Evolutionary conservation across 2,888 invertebrate genomes (phyloP).

Genomic region (Leucoptera coffeella): DNA sequence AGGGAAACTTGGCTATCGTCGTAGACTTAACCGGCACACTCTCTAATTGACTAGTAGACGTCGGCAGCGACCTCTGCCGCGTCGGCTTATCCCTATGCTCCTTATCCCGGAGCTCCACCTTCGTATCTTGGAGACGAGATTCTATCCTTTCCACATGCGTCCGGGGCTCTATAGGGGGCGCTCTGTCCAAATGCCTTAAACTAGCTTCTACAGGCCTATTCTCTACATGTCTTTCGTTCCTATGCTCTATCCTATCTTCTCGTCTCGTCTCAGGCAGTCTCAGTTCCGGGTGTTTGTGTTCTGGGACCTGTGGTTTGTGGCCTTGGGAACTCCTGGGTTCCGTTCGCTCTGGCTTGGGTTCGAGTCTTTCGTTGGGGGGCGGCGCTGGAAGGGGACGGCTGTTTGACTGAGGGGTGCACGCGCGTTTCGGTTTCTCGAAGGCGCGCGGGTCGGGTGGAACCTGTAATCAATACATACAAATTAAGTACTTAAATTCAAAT

Average conservation of each 20-base stretch:
- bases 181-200: background rate
- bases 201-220: background rate
- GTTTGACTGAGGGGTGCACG: slow-evolving; percentile 37
- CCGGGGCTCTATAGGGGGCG: background rate
- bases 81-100: too few relatives aligned
- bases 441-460: slow-evolving; percentile 41
- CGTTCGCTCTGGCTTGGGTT: slow-evolving; percentile 4
- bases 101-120: slow-evolving; percentile 16
- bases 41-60: slow-evolving; percentile 24
- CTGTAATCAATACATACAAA: slow-evolving; percentile 12
- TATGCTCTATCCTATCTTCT: background rate
- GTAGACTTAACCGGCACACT: slow-evolving; percentile 47
- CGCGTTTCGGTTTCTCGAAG: slow-evolving; percentile 38
- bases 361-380: slow-evolving; percentile 19
- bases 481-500: too few relatives aligned
- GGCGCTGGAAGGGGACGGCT: slow-evolving; percentile 37
- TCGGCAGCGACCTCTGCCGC: slow-evolving; percentile 31
- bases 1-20: slow-evolving; percentile 53
- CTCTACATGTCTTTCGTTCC: background rate
- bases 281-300: background rate
- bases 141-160: background rate
- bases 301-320: background rate
- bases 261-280: background rate
- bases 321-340: slow-evolving; percentile 1
- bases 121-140: slow-evolving; percentile 9